Base-by-base conservation (phyloP, 1,140 invertebrate species). In the Diabrotica virgifera region DNA sequence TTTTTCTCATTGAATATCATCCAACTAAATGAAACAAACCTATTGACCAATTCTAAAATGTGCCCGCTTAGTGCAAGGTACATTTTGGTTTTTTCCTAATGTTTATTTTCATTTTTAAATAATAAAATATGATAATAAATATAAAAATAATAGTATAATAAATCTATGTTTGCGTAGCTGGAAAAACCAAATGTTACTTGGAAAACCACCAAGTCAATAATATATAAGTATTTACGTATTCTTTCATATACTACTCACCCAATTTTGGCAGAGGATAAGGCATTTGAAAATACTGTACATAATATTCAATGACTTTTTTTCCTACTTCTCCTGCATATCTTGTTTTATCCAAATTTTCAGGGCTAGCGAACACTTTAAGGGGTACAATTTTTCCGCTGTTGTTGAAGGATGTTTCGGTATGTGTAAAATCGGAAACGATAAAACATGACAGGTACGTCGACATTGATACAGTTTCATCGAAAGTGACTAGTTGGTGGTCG, bases 381-480 rank as follows among this genome's bases (percentile, higher is more conserved):
- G 82, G 85, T 63, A 91, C 86, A 0, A 52, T 75, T 7, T 78
- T 77, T 6, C 79, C 83, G 35, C 82, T 80, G 64, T 83, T 85
- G 0, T 82, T 77, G 55, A 87, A 85, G 0, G 75, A 82, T 24
- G 81, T 80, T 35, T 82, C 78, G 35, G 85, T 83, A 64, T 80
- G 76, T 57, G 82, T 82, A 80, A 97, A 97, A 76, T 97, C 93
- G 67, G 94, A 94, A 0, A 97, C 86, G 55, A 97, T 93, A 78
- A 97, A 95, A 73, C 92, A 94, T 0, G 89, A 87, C 5, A 97
- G 79, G 75, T 97, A 98, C 0, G 94, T 96, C 3, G 94, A 95
- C 95, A 97, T 97, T 11, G 88, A 87, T 0, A 92, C 87, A 61
- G 91, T 93, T 73, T 88, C 86, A 56, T 87, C 79, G 80, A 96